These are phyloP conservation scores for Meta bourneti DNA, from an alignment of 2,888 invertebrate species.

Conservation along the genomic window DNA sequence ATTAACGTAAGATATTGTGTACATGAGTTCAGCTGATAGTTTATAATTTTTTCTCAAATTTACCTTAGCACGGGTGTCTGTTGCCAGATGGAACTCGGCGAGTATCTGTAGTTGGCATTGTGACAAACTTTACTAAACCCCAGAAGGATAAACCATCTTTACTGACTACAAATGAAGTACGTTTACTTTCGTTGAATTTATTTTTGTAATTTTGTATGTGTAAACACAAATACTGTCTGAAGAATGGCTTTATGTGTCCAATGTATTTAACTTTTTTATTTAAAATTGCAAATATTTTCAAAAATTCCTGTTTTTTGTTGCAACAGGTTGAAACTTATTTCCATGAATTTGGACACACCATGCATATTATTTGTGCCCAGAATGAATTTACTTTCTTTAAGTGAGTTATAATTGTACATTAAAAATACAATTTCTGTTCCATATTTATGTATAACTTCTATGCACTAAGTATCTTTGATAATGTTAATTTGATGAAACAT, in stretches of 20 bases:
- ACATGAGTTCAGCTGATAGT: background rate
- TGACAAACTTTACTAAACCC: constrained; percentile 83
- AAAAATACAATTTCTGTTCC: too few relatives aligned
- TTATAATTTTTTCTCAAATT: background rate
- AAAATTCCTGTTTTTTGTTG: background rate
- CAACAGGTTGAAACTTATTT: constrained; percentile 82
- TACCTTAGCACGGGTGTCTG: constrained; percentile 80
- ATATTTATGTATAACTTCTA: too few relatives aligned
- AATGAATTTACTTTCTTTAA: constrained; percentile 81
- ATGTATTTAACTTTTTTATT: background rate
- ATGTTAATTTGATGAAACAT: too few relatives aligned
- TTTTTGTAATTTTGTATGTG: too few relatives aligned
- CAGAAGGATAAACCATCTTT: constrained; percentile 82
- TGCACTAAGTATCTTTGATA: too few relatives aligned
- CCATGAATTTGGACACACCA: constrained; percentile 83
- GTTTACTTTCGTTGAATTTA: constrained; percentile 1
- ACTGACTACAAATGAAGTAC: constrained; percentile 82
- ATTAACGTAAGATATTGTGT: too few relatives aligned
- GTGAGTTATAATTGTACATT: constrained; percentile 77
- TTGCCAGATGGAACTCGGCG: constrained; percentile 80
- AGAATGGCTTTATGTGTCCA: background rate
- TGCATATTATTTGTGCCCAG: constrained; percentile 82
- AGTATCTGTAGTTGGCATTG: constrained; percentile 82
- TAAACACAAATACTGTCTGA: too few relatives aligned
- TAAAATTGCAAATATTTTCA: background rate